phyloP scores from a whole-genome alignment of 1,140 invertebrate species.

The Lordiphosa stackelbergi region DNA sequence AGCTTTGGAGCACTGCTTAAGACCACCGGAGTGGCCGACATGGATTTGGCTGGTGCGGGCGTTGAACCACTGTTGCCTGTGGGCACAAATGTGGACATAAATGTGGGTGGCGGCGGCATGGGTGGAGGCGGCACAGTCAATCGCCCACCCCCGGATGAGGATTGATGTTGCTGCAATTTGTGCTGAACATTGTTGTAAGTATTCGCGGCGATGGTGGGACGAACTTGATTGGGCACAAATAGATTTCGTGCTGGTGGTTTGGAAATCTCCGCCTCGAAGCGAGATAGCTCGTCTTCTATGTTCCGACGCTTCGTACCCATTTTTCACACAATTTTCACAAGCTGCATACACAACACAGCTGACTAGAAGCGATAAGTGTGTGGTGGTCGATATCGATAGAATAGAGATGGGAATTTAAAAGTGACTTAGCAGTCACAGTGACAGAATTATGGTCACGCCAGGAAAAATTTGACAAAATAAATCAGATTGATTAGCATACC shows the following conservation, averaged over 20 bases:
- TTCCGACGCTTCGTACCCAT: constrained; percentile 75
- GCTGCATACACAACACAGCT: no score
- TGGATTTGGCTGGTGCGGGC: constrained; percentile 34
- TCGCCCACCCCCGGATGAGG: constrained; percentile 77
- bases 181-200: constrained; percentile 83
- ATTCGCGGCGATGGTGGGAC: constrained; percentile 83
- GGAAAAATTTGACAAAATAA: no score
- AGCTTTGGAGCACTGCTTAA: constrained; percentile 82
- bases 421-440: no score
- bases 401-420: no score
- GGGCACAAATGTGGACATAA: constrained; percentile 77
- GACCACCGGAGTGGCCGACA: constrained; percentile 80
- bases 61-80: constrained; percentile 63
- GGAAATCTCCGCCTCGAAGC: constrained; percentile 92
- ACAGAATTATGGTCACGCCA: no score
- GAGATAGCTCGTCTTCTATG: constrained; percentile 91
- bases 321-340: not conserved
- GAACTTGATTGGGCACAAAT: constrained; percentile 79
- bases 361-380: no score
- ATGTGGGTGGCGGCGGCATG: constrained; percentile 75
- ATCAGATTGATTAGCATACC: no score
- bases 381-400: no score
- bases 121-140: constrained; percentile 79
- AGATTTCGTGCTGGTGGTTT: constrained; percentile 71
- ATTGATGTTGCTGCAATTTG: constrained; percentile 78